phyloP scores from a whole-genome alignment of 1,140 invertebrate genomes.

The Leguminivora glycinivorella region DNA sequence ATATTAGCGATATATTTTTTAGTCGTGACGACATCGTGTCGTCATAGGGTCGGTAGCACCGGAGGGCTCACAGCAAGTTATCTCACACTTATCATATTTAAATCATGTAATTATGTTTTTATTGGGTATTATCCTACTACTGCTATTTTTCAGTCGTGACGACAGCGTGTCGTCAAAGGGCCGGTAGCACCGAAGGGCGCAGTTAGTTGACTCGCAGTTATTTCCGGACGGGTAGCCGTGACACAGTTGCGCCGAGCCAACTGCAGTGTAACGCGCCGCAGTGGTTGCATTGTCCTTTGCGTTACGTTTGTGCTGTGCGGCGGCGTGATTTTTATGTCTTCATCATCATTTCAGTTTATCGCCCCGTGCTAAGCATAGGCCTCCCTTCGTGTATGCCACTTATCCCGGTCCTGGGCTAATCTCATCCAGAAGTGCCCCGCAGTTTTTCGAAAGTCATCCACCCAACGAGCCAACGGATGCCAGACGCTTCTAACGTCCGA shows the following conservation, averaged over 20 bases:
- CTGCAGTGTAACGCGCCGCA: background rate
- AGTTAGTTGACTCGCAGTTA: constrained; percentile 1
- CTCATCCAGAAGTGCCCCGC: too few relatives aligned
- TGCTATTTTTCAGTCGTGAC: background rate
- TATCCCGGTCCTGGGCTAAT: too few relatives aligned
- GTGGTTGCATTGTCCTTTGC: background rate
- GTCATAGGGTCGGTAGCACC: background rate
- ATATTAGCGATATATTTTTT: too few relatives aligned
- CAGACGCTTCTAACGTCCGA: too few relatives aligned
- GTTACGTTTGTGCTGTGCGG: background rate
- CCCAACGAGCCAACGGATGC: too few relatives aligned
- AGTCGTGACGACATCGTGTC: background rate
- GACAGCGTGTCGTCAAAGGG: constrained; percentile 3
- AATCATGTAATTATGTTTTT: background rate
- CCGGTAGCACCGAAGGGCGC: background rate
- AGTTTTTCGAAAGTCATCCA: too few relatives aligned
- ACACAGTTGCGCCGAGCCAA: constrained; percentile 3
- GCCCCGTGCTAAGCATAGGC: too few relatives aligned
- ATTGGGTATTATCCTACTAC: background rate
- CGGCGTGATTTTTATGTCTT: too few relatives aligned
- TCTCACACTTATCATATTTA: background rate
- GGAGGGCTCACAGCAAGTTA: background rate
- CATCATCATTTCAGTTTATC: too few relatives aligned
- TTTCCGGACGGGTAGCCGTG: constrained; percentile 2
- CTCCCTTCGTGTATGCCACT: too few relatives aligned